Percentiles rank a stretch among this genome's conserved stretches.
Evolutionary conservation across 1,140 invertebrate genomes (phyloP).

Genomic region (Leptopilina boulardi): DNA sequence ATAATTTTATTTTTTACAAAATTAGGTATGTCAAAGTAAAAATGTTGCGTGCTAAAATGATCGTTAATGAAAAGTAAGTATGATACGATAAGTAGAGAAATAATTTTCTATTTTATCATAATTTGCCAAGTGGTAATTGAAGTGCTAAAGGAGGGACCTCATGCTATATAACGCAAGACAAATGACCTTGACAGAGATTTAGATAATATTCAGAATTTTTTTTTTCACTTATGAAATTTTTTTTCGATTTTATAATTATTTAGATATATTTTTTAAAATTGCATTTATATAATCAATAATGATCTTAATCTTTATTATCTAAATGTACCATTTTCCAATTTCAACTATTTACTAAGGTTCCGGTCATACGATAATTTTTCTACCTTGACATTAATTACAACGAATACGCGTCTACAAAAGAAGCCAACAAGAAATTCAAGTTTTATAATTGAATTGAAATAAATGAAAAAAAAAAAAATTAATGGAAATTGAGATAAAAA

Average conservation of each 20-base stretch:
- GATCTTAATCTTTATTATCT: constrained; percentile 14
- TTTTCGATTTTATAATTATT: too few relatives aligned
- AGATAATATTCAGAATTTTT: background rate
- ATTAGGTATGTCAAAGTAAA: background rate
- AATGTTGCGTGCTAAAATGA: background rate
- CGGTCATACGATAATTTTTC: constrained; percentile 18
- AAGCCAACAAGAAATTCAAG: background rate
- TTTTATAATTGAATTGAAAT: too few relatives aligned
- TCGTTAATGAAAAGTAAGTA: background rate
- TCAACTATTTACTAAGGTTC: constrained; percentile 1
- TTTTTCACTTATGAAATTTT: background rate
- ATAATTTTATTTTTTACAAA: too few relatives aligned
- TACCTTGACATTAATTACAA: constrained; percentile 27
- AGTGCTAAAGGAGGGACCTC: background rate
- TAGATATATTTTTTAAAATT: too few relatives aligned
- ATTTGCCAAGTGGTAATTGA: constrained; percentile 16
- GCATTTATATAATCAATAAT: too few relatives aligned
- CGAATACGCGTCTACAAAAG: background rate
- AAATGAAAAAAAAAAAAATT: constrained; percentile 28
- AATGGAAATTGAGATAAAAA: constrained; percentile 43
- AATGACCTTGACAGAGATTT: constrained; percentile 16
- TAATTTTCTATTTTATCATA: background rate
- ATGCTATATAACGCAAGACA: background rate
- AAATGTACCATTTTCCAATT: constrained; percentile 11
- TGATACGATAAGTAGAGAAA: background rate